A percentile compares a stretch with the other conserved stretches of the same genome.
Conservation (phyloP, 2,797 vertebrate genomes). For the Garrulus glandarius region DNA sequence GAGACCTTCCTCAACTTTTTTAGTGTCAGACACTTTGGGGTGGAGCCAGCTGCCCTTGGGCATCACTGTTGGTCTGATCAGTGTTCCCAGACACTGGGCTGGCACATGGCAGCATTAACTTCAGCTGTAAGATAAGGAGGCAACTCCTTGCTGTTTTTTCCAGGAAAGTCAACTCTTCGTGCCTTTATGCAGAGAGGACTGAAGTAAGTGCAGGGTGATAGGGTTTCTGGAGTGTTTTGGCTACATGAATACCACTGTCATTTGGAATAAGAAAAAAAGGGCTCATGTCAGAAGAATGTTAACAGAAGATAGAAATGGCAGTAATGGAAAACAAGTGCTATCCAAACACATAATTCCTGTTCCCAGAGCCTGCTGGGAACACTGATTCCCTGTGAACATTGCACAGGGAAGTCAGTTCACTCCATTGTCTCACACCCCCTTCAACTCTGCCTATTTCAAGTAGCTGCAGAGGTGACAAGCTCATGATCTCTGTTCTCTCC, state of each 20-base stretch:
- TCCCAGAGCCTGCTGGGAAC: neutral
- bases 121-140: neutral
- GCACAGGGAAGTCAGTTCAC: neutral
- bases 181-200: neutral
- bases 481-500: neutral
- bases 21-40: neutral
- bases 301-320: neutral
- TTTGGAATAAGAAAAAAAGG: neutral
- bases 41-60: neutral
- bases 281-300: neutral
- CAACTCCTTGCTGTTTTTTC: neutral
- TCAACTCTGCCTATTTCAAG: neutral
- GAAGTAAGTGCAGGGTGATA: neutral
- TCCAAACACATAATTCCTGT: neutral
- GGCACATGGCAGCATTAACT: neutral
- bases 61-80: neutral
- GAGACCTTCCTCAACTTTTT: neutral
- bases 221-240: neutral
- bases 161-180: neutral
- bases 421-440: neutral
- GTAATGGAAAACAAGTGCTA: neutral
- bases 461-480: neutral
- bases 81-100: neutral
- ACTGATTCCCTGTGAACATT: neutral
- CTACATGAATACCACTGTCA: neutral